A percentile compares a stretch with the other conserved stretches of the same genome.
These are phyloP conservation scores for Ceyx erithaca DNA, from an alignment of 2,797 vertebrate species.

Conservation along the genomic window DNA sequence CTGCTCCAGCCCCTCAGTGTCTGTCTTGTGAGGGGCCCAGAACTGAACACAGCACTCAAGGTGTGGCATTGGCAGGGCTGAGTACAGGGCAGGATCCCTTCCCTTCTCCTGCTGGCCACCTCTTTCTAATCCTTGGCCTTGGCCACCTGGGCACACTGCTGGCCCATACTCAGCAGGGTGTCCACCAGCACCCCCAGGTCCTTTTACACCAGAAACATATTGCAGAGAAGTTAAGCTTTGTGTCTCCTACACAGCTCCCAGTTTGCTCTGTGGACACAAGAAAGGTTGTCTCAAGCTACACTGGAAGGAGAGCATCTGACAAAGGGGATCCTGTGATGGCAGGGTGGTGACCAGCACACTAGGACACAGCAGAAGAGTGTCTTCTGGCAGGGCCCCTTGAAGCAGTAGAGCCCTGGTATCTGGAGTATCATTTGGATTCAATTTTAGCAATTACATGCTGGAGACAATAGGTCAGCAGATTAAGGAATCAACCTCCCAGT, in stretches of 20 bases:
- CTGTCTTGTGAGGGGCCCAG: too few species aligned
- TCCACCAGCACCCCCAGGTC: too few species aligned
- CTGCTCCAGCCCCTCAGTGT: too few species aligned
- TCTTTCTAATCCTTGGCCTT: too few species aligned
- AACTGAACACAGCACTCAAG: too few species aligned
- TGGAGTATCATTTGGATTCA: not conserved
- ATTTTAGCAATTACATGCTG: not conserved
- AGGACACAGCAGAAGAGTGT: not conserved
- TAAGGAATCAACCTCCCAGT: not conserved
- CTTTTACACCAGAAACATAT: too few species aligned
- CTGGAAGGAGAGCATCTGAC: not conserved
- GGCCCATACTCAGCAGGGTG: too few species aligned
- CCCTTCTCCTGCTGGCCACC: too few species aligned
- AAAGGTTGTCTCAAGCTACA: not conserved
- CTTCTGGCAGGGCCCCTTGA: not conserved
- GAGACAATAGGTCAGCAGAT: conserved; percentile 16
- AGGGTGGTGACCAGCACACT: not conserved
- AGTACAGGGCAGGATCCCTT: too few species aligned
- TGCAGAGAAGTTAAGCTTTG: not conserved
- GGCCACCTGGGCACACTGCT: too few species aligned
- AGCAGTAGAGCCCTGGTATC: not conserved
- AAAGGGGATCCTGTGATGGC: not conserved
- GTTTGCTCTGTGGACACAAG: not conserved
- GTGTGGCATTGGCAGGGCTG: too few species aligned
- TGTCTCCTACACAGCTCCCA: not conserved